Conservation (phyloP, 1,140 invertebrate species). For the Drosophila bifasciata region DNA sequence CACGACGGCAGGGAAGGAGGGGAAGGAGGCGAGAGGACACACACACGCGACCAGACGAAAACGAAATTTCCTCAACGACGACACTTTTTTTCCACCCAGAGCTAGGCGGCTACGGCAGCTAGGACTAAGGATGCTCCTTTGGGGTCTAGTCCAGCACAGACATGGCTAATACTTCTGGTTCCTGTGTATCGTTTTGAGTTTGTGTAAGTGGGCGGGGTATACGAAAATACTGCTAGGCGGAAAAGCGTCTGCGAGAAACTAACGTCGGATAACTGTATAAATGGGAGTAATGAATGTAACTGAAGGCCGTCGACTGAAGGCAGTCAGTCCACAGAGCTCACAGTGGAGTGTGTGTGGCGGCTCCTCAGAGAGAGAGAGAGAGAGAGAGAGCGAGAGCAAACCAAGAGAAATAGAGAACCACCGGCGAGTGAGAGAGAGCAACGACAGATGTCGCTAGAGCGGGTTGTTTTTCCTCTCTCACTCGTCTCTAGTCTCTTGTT, state of each 20-base stretch:
- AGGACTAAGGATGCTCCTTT: no score
- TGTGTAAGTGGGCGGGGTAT: constrained; percentile 18
- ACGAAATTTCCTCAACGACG: constrained; percentile 12
- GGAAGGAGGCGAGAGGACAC: background rate
- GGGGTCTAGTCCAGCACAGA: background rate
- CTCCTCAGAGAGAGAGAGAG: constrained; percentile 3
- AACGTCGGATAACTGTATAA: constrained; percentile 79
- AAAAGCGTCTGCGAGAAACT: constrained; percentile 82
- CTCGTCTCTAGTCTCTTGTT: constrained; percentile 8
- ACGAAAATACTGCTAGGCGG: constrained; percentile 75
- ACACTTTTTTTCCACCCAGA: constrained; percentile 16
- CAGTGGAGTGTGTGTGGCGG: no score
- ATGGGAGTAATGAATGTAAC: constrained; percentile 60
- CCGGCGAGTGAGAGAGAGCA: constrained; percentile 15
- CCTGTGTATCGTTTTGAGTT: background rate
- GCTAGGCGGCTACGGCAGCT: no score
- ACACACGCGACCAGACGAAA: constrained; percentile 10
- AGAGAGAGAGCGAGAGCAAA: background rate
- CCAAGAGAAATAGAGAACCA: no score
- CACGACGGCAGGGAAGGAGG: constrained; percentile 11
- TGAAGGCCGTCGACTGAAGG: constrained; percentile 65
- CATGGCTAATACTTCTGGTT: background rate
- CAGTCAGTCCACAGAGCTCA: constrained; percentile 52
- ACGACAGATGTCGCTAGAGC: constrained; percentile 53
- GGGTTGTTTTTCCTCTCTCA: constrained; percentile 50